Evolutionary conservation across 2,888 invertebrate species (phyloP).

Genomic region (Actias luna): DNA sequence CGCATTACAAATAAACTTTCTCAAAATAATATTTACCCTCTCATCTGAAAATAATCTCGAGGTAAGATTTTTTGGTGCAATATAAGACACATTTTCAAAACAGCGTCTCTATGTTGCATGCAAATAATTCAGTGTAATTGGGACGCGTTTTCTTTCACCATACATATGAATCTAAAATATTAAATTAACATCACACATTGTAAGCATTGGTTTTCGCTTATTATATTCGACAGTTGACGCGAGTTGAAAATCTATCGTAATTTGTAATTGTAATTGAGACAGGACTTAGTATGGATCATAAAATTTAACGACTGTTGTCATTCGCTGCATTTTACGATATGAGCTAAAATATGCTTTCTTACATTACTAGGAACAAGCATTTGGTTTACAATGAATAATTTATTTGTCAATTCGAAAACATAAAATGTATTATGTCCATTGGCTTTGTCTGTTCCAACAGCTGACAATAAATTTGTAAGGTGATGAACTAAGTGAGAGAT

Average conservation of each 20-base stretch:
- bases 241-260: slow-evolving; percentile 71
- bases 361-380: slow-evolving; percentile 62
- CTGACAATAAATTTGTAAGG: slow-evolving; percentile 47
- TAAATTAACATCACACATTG: slow-evolving; percentile 45
- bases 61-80: too few species aligned
- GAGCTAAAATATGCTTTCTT: slow-evolving; percentile 69
- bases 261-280: slow-evolving; percentile 80
- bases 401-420: slow-evolving; percentile 64
- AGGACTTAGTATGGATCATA: slow-evolving; percentile 61
- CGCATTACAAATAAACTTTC: too few species aligned
- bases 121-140: slow-evolving; percentile 5
- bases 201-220: slow-evolving; percentile 50
- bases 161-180: slow-evolving; percentile 30
- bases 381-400: slow-evolving; percentile 72
- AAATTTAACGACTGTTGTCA: slow-evolving; percentile 76
- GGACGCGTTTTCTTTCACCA: slow-evolving; percentile 14
- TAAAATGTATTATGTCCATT: slow-evolving; percentile 61
- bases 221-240: slow-evolving; percentile 50
- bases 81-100: too few species aligned
- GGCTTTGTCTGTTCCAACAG: slow-evolving; percentile 51
- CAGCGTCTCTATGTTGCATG: slow-evolving; percentile 3
- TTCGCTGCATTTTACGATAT: slow-evolving; percentile 72
- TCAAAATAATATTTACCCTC: too few species aligned
- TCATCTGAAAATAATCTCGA: too few species aligned
- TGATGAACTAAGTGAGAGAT: slow-evolving; percentile 56